Percentiles rank a stretch among this genome's conserved stretches.
phyloP scores from a whole-genome alignment of 2,888 invertebrate genomes.

The Pheosia gnoma region DNA sequence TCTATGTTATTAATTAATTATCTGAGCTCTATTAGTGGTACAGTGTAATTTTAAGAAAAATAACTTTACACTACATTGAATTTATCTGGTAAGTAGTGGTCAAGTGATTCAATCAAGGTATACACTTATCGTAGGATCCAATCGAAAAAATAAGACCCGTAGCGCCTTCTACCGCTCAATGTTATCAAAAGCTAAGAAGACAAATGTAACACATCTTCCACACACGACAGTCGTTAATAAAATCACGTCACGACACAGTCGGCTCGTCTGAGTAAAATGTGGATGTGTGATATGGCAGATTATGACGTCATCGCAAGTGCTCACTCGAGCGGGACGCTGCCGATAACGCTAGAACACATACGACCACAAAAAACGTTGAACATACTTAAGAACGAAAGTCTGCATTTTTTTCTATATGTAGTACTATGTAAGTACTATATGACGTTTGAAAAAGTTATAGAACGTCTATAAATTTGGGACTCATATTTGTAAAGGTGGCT shows the following conservation, averaged over 20 bases:
- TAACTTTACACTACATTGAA: too few relatives aligned
- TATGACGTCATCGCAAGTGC: constrained; percentile 68
- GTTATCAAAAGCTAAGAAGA: neutral
- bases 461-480: too few relatives aligned
- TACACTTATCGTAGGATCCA: neutral
- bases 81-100: too few relatives aligned
- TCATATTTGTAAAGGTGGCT: too few relatives aligned
- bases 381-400: too few relatives aligned
- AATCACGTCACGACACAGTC: constrained; percentile 52
- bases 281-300: constrained; percentile 54
- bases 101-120: too few relatives aligned
- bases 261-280: constrained; percentile 45
- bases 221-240: constrained; percentile 48
- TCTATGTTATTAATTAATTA: too few relatives aligned
- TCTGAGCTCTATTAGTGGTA: too few relatives aligned
- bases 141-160: neutral
- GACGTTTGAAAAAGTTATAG: too few relatives aligned
- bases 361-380: constrained; percentile 1
- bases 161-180: neutral
- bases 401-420: too few relatives aligned
- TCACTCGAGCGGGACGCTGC: constrained; percentile 57
- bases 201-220: constrained; percentile 8
- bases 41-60: too few relatives aligned
- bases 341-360: constrained; percentile 53
- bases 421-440: too few relatives aligned